A percentile compares a stretch with the other conserved stretches of the same genome.
These are phyloP conservation scores for human (Homo sapiens) DNA, from an alignment of 2,113 vertebrate species.

Conservation along the genomic window GRCh38 chr22:34719501-34720000, in stretches of 20 bases:
- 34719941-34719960: background rate
- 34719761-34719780: background rate
- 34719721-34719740: background rate
- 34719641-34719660: background rate
- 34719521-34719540: background rate
- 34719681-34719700: rapidly evolving
- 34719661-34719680: background rate
- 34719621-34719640: background rate
- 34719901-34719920: background rate
- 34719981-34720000: background rate
- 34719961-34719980: background rate
- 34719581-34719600: background rate
- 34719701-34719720: background rate
- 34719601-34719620: background rate
- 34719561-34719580: background rate
- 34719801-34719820: background rate
- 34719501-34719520: too few relatives aligned
- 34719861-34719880: background rate
- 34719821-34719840: background rate
- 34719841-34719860: background rate
- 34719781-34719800: background rate
- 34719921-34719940: background rate
- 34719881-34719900: background rate
- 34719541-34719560: background rate
- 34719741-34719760: background rate